Evolutionary conservation across 2,113 vertebrate species (phyloP).

Genomic region (Rafetus swinhoei): DNA sequence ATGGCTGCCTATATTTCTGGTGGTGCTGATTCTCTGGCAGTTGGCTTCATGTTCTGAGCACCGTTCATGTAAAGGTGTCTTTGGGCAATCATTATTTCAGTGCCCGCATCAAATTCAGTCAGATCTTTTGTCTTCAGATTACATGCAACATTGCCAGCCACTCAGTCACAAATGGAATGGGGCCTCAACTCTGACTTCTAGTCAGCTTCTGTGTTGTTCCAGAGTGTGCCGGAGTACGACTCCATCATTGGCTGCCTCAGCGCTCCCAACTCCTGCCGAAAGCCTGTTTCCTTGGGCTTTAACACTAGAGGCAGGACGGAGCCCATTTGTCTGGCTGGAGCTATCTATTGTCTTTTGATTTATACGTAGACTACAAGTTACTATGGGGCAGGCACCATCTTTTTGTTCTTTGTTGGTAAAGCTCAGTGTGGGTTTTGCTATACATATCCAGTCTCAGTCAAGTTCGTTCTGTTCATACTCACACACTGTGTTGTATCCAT

Average conservation of each 20-base stretch:
- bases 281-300: background rate
- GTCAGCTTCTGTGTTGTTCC: background rate
- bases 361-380: background rate
- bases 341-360: background rate
- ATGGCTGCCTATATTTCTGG: background rate
- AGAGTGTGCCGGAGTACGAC: background rate
- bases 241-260: background rate
- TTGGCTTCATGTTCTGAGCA: background rate
- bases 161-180: background rate
- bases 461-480: background rate
- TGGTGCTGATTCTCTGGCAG: background rate
- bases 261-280: background rate
- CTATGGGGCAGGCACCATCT: background rate
- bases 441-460: background rate
- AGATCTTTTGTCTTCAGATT: background rate
- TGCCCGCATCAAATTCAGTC: background rate
- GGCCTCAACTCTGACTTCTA: background rate
- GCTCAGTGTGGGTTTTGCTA: background rate
- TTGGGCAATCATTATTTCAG: background rate
- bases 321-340: background rate
- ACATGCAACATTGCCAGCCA: background rate
- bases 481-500: background rate
- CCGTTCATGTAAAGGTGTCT: background rate
- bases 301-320: background rate
- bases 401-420: background rate